phyloP scores from a whole-genome alignment of 2,888 invertebrate species.

The Diarsia rubi region DNA sequence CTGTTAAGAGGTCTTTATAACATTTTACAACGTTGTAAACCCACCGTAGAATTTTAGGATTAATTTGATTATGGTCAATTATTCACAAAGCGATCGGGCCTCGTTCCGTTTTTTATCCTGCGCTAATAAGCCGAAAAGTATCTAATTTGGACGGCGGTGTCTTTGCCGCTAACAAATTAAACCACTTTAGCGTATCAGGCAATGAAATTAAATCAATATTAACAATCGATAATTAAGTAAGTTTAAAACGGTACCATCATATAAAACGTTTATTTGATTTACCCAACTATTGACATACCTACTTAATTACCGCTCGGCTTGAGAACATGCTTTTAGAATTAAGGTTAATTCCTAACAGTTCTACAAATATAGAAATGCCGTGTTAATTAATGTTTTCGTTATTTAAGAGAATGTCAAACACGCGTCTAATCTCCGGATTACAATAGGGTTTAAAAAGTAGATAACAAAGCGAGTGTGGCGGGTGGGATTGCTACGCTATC shows the following conservation, averaged over 20 bases:
- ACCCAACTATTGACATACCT: slow-evolving; percentile 71
- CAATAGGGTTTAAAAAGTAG: slow-evolving; percentile 80
- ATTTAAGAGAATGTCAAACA: slow-evolving; percentile 72
- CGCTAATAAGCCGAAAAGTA: slow-evolving; percentile 90
- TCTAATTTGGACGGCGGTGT: slow-evolving; percentile 89
- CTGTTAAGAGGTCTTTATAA: slow-evolving; percentile 88
- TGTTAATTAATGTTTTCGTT: slow-evolving; percentile 69
- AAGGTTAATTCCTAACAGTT: slow-evolving; percentile 63
- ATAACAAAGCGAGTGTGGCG: slow-evolving; percentile 80
- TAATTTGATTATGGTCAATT: slow-evolving; percentile 91
- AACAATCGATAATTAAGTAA: slow-evolving; percentile 90
- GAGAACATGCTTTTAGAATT: slow-evolving; percentile 64
- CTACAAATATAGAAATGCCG: slow-evolving; percentile 61
- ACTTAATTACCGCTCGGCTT: slow-evolving; percentile 64
- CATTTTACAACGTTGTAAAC: slow-evolving; percentile 90
- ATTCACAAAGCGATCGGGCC: slow-evolving; percentile 88
- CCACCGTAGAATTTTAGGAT: slow-evolving; percentile 90
- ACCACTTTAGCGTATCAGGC: slow-evolving; percentile 90
- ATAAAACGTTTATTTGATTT: slow-evolving; percentile 80
- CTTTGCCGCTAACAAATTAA: slow-evolving; percentile 90
- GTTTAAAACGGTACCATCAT: slow-evolving; percentile 83
- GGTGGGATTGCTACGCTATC: slow-evolving; percentile 83
- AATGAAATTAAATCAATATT: slow-evolving; percentile 88
- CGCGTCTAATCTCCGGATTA: slow-evolving; percentile 77
- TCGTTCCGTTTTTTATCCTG: slow-evolving; percentile 86